These are phyloP conservation scores for Hippocampus abdominalis DNA, from an alignment of 2,113 vertebrate genomes.

Conservation along the genomic window DNA sequence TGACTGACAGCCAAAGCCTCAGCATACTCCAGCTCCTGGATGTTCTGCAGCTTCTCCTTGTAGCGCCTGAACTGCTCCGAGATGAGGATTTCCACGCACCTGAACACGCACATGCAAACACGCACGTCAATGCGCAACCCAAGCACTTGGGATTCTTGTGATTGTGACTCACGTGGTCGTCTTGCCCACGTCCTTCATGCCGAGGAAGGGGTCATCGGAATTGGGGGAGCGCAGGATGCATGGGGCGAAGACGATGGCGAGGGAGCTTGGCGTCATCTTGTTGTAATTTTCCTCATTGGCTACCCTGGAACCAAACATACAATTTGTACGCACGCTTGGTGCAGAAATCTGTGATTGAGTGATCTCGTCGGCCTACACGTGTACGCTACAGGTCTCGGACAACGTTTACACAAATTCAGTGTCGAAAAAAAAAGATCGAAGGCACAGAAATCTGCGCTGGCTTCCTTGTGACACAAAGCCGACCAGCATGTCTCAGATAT, in stretches of 20 bases:
- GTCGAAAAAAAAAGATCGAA: no score
- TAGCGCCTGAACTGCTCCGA: constrained; percentile 88
- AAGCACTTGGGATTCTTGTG: not conserved
- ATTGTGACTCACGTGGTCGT: constrained; percentile 83
- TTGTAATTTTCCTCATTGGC: constrained; percentile 87
- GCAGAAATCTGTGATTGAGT: no score
- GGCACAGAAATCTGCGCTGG: no score
- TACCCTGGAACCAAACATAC: constrained; percentile 73
- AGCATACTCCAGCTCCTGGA: constrained; percentile 84
- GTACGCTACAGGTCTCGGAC: no score
- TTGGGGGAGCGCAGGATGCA: constrained; percentile 89
- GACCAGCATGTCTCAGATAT: no score
- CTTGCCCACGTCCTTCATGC: constrained; percentile 90
- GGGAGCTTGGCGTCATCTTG: constrained; percentile 85
- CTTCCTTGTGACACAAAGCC: no score
- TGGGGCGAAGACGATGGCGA: constrained; percentile 94
- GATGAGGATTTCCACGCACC: constrained; percentile 93
- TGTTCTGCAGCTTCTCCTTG: constrained; percentile 91
- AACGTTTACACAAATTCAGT: no score
- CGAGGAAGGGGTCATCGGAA: constrained; percentile 81
- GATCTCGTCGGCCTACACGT: no score
- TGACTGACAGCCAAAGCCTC: constrained; percentile 82
- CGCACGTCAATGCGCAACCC: not conserved
- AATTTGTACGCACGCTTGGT: no score
- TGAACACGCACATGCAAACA: constrained; percentile 43